Conservation (phyloP, 2,888 invertebrate species). For the Gari tellinella region DNA sequence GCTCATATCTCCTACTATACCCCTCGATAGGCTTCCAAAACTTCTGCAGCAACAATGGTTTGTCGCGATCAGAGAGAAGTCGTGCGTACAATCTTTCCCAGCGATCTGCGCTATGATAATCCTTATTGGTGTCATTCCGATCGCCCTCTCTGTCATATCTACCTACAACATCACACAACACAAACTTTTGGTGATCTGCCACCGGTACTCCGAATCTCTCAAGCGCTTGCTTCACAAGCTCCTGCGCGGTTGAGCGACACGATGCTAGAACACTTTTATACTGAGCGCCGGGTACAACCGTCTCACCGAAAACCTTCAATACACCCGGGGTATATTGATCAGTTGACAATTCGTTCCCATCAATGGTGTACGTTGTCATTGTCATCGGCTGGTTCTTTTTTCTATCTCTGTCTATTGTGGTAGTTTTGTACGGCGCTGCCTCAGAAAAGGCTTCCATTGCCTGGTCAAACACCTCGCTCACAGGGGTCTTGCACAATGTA, state of each 20-base stretch:
- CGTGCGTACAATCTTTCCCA: slow-evolving; percentile 77
- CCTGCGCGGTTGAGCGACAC: slow-evolving; percentile 75
- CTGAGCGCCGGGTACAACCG: slow-evolving; percentile 76
- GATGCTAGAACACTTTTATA: slow-evolving; percentile 82
- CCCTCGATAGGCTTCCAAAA: slow-evolving; percentile 82
- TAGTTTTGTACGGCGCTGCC: too few species aligned
- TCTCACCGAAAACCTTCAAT: slow-evolving; percentile 79
- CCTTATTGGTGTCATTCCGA: slow-evolving; percentile 24
- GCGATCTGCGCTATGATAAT: slow-evolving; percentile 30
- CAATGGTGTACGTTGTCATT: slow-evolving; percentile 23
- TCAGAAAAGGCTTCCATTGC: slow-evolving; percentile 49
- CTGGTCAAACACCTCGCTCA: slow-evolving; percentile 48
- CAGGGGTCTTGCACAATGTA: slow-evolving; percentile 21
- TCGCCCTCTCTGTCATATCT: slow-evolving; percentile 36
- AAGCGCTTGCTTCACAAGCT: slow-evolving; percentile 80
- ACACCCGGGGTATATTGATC: slow-evolving; percentile 79
- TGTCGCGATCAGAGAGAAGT: slow-evolving; percentile 74
- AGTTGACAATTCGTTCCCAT: slow-evolving; percentile 73
- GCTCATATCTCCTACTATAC: slow-evolving; percentile 78
- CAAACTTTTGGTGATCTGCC: slow-evolving; percentile 66
- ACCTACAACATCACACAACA: slow-evolving; percentile 81
- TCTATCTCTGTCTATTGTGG: slow-evolving; percentile 38
- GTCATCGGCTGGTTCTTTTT: slow-evolving; percentile 10
- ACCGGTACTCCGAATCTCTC: slow-evolving; percentile 76
- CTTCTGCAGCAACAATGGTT: slow-evolving; percentile 77